phyloP scores from a whole-genome alignment of 2,113 vertebrate species.

The Cricetomys ansorgei region DNA sequence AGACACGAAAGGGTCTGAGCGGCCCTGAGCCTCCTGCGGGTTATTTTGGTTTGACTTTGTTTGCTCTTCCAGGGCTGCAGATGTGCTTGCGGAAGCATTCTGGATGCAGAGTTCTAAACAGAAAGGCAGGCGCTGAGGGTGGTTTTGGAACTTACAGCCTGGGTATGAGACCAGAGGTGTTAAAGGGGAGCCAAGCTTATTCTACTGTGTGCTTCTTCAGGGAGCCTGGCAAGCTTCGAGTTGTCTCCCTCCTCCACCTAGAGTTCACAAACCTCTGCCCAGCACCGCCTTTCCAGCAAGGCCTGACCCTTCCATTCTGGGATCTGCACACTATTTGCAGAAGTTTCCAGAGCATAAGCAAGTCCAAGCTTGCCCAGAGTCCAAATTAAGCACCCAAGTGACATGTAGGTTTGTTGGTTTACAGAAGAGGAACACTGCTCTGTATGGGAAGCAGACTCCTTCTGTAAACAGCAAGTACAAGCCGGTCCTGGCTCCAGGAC shows the following conservation, averaged over 20 bases:
- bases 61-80: neutral
- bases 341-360: conserved; percentile 52
- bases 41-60: neutral
- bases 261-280: conserved; percentile 19
- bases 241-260: neutral
- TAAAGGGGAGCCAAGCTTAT: neutral
- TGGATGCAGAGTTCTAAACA: neutral
- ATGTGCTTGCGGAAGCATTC: neutral
- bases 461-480: conserved; percentile 52
- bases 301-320: conserved; percentile 61
- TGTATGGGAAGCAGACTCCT: neutral
- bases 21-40: neutral
- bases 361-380: conserved; percentile 72
- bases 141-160: neutral
- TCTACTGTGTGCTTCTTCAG: conserved; percentile 18
- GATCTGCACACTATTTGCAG: conserved; percentile 77
- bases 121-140: neutral
- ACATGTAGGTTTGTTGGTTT: conserved; percentile 39
- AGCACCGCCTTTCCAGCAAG: conserved; percentile 20
- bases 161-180: neutral
- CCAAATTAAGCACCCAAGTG: conserved; percentile 73
- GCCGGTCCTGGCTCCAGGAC: neutral
- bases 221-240: neutral
- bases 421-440: neutral
- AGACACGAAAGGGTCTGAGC: neutral